Percentiles rank a stretch among this genome's conserved stretches.
Evolutionary conservation across 1,140 invertebrate species (phyloP).

Genomic region (Drosophila repleta): DNA sequence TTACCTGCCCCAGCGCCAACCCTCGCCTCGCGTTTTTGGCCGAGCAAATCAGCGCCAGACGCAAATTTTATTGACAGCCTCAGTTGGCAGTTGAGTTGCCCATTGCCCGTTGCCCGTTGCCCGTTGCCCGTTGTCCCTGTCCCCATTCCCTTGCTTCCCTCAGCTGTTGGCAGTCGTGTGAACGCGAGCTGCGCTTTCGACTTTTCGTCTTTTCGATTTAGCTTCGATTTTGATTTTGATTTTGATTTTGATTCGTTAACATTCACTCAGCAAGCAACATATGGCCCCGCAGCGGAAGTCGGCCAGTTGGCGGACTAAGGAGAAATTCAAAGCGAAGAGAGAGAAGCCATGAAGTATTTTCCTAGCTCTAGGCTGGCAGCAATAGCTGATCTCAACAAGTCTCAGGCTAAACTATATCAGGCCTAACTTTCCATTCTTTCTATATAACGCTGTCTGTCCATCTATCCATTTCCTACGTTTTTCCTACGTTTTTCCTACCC

Average conservation of each 20-base stretch:
- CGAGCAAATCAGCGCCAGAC: constrained; percentile 62
- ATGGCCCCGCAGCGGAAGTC: constrained; percentile 14
- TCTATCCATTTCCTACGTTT: no score
- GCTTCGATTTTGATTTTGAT: background rate
- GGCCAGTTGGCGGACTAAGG: background rate
- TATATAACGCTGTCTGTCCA: no score
- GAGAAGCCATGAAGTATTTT: no score
- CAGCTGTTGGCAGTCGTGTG: constrained; percentile 75
- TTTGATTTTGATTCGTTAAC: constrained; percentile 5
- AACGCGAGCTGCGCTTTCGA: constrained; percentile 41
- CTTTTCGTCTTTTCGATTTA: background rate
- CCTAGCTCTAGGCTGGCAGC: no score
- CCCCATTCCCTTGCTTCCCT: background rate
- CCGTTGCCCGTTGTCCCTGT: background rate
- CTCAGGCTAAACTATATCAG: no score
- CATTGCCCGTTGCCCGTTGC: background rate
- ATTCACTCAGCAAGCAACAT: constrained; percentile 10
- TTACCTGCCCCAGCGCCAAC: background rate
- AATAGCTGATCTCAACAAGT: no score
- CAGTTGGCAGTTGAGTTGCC: constrained; percentile 64
- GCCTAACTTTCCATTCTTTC: no score
- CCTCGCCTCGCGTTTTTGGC: background rate
- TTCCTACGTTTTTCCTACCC: no score
- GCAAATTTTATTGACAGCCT: constrained; percentile 80
- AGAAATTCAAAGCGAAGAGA: no score